A percentile compares a stretch with the other conserved stretches of the same genome.
These are phyloP conservation scores for Shargacucullia verbasci DNA, from an alignment of 2,888 invertebrate genomes.

Conservation along the genomic window DNA sequence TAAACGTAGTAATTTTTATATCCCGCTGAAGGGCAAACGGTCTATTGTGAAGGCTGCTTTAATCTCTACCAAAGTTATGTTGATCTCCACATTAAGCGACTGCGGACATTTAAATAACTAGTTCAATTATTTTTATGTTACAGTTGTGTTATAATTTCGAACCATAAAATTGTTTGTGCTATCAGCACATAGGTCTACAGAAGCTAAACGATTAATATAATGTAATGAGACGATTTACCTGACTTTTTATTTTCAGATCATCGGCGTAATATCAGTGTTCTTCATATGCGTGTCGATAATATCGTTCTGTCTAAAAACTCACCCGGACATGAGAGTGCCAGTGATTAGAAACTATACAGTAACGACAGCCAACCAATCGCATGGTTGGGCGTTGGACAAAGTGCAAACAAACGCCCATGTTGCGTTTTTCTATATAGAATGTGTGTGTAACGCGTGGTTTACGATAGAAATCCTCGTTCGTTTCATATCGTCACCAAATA, in stretches of 20 bases:
- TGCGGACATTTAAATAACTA: slow-evolving; percentile 19
- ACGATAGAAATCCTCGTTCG: slow-evolving; percentile 98
- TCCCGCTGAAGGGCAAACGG: slow-evolving; percentile 27
- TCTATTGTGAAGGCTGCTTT: slow-evolving; percentile 27
- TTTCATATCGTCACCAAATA: slow-evolving; percentile 97
- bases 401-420: slow-evolving; percentile 98
- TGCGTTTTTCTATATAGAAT: slow-evolving; percentile 99
- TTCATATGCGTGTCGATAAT: slow-evolving; percentile 99
- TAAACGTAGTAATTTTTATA: slow-evolving; percentile 47
- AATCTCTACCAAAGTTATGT: slow-evolving; percentile 32
- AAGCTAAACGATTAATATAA: neutral
- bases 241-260: slow-evolving; percentile 92
- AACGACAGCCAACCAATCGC: slow-evolving; percentile 92
- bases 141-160: neutral
- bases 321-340: slow-evolving; percentile 99
- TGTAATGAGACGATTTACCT: slow-evolving; percentile 1
- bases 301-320: slow-evolving; percentile 99
- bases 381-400: slow-evolving; percentile 96
- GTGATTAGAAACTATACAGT: slow-evolving; percentile 95
- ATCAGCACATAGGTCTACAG: too few relatives aligned
- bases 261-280: slow-evolving; percentile 99
- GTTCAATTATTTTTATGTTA: slow-evolving; percentile 1
- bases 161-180: neutral
- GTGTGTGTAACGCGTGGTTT: slow-evolving; percentile 99
- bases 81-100: slow-evolving; percentile 18